Conservation (phyloP, 2,113 vertebrate species). For the Pituophis catenifer region DNA sequence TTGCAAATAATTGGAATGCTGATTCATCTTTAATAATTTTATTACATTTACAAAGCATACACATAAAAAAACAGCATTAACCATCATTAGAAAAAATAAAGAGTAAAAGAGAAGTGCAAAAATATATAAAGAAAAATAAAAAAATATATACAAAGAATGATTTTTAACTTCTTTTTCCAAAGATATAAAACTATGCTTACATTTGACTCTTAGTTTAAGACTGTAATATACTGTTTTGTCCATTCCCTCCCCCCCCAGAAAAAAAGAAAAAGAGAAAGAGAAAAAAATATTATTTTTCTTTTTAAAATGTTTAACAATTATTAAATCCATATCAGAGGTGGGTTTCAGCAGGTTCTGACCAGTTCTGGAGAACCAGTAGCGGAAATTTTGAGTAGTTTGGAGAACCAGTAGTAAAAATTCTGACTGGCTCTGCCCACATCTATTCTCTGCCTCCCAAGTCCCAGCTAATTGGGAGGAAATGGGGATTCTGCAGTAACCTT, state of each 20-base stretch:
- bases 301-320: neutral
- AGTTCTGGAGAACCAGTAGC: no score
- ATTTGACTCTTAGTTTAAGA: neutral
- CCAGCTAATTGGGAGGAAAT: no score
- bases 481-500: no score
- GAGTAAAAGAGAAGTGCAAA: neutral
- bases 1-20: neutral
- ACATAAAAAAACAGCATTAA: neutral
- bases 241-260: neutral
- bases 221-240: neutral
- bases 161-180: neutral
- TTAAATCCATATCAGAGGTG: neutral
- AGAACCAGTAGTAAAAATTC: no score
- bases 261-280: neutral
- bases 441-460: no score
- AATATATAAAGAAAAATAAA: neutral
- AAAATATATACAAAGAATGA: neutral
- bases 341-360: no score
- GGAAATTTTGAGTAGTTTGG: no score
- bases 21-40: neutral
- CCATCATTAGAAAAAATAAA: neutral
- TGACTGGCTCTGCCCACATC: no score
- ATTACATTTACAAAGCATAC: neutral
- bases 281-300: neutral
- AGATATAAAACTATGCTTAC: neutral